Conservation (phyloP, 2,797 vertebrate genomes). For the Sylvilagus floridanus region DNA sequence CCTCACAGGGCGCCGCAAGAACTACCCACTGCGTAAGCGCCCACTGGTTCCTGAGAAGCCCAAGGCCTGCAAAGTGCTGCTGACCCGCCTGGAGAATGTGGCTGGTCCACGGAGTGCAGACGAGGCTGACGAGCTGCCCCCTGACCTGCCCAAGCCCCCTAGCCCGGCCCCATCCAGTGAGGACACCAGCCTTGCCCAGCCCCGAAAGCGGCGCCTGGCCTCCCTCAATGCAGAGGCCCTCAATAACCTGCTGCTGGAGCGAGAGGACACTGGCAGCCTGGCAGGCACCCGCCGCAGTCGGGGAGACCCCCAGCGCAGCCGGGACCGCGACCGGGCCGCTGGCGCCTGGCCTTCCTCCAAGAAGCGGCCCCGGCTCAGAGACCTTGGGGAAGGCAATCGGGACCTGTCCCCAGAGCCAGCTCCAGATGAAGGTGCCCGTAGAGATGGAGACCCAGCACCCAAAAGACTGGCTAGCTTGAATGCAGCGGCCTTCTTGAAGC, state of each 20-base stretch:
- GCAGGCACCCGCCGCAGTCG: constrained; percentile 84
- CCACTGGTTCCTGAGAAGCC: constrained; percentile 88
- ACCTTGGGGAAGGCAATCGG: constrained; percentile 83
- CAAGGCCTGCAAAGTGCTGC: constrained; percentile 95
- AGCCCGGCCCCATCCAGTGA: constrained; percentile 81
- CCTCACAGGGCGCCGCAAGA: constrained; percentile 88
- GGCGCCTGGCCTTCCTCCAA: constrained; percentile 84
- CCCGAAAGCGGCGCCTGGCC: constrained; percentile 95
- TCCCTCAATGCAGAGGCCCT: constrained; percentile 98
- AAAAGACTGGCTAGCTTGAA: constrained; percentile 97
- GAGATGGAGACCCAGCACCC: constrained; percentile 90
- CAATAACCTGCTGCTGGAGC: constrained; percentile 96
- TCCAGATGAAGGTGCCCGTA: constrained; percentile 86
- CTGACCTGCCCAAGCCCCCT: constrained; percentile 89
- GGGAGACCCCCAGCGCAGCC: constrained; percentile 83
- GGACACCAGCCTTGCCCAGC: constrained; percentile 86
- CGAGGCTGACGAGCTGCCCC: constrained; percentile 79
- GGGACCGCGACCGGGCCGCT: constrained; percentile 85
- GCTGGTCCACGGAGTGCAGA: constrained; percentile 84
- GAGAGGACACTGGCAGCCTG: constrained; percentile 85
- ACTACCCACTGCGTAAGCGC: constrained; percentile 92
- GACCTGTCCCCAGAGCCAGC: constrained; percentile 85
- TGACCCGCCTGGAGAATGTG: constrained; percentile 95
- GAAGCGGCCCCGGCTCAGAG: constrained; percentile 82
- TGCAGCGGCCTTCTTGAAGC: constrained; percentile 95